These are phyloP conservation scores for Molossus alvarezi DNA, from an alignment of 2,797 vertebrate genomes.

Conservation along the genomic window DNA sequence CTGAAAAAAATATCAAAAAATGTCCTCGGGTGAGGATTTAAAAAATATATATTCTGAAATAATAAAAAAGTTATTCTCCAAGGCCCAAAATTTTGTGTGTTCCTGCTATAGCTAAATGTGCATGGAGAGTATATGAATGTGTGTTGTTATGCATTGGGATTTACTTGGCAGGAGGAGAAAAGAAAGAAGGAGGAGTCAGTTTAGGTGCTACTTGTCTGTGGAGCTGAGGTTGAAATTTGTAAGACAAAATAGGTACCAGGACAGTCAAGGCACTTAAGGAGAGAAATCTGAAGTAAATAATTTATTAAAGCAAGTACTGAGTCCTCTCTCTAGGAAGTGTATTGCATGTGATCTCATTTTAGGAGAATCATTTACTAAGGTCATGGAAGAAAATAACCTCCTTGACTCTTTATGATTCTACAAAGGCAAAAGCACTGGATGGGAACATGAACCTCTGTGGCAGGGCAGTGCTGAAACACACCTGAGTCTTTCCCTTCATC, in stretches of 20 bases:
- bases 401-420: neutral
- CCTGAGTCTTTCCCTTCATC: accelerated
- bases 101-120: neutral
- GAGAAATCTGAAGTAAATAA: slow-evolving; percentile 19
- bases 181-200: neutral
- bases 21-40: too few relatives aligned
- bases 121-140: neutral
- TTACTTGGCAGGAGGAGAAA: neutral
- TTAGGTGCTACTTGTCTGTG: neutral
- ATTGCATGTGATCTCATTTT: neutral
- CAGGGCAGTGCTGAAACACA: accelerated
- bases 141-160: neutral
- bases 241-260: neutral
- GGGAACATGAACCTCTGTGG: neutral
- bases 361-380: neutral
- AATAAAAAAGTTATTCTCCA: neutral
- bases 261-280: neutral
- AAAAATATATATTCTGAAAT: slow-evolving; percentile 53
- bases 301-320: neutral
- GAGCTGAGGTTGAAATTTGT: neutral
- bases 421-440: neutral
- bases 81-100: neutral
- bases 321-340: neutral
- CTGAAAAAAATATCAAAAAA: too few relatives aligned
- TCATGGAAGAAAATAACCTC: slow-evolving; percentile 2